Evolutionary conservation across 2,888 invertebrate genomes (phyloP), one percentile per base, ranked within the genome.

Genomic region (Cistogaster globosa): DNA sequence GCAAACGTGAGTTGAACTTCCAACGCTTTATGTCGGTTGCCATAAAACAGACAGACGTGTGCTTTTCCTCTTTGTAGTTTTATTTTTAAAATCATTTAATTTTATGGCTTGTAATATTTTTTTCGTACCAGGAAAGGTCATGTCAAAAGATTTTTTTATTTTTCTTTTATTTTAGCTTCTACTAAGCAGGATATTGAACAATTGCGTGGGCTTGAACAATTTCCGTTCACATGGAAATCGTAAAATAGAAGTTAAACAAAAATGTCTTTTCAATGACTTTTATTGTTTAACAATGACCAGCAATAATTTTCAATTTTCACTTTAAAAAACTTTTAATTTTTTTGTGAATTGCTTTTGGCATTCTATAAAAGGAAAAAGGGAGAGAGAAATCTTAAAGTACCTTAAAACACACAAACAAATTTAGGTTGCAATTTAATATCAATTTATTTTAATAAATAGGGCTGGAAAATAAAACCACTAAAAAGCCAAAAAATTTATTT

Each of bases 131-230:
- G 12, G 9, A 26, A 7, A 36, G 55, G 16, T 57, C 22, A 48
- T 57, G 63, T 74, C 63, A 58, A 62, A 83, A 45, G 48, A 48
- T 18, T 65, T 69, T 69, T 69, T 14, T 57, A 45, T 51, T 69
- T 65, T 26, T 14, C 45, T 62, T 38, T 18, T 36, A 16, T 48
- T 63, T 63, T 48, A 8, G 4, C 2, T 53, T 32, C 22, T 9
- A 2, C 20, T 8, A 68, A n/a, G 9, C 32, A 22, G 1, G 12
- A 55, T 63, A 74, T 77, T 68, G 38, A 74, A 78, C 72, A 77
- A 78, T 74, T 83, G 16, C 16, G 7, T 78, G 36, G 18, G 32
- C 18, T 60, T 22, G 16, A 38, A 62, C 16, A 65, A n/a, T 18
- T 65, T 57, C 5, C 12, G 14, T 7, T 3, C 12, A 36, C 14